A percentile compares a stretch with the other conserved stretches of the same genome.
phyloP scores from a whole-genome alignment of 1,140 invertebrate genomes.

The Gonioctena quinquepunctata region DNA sequence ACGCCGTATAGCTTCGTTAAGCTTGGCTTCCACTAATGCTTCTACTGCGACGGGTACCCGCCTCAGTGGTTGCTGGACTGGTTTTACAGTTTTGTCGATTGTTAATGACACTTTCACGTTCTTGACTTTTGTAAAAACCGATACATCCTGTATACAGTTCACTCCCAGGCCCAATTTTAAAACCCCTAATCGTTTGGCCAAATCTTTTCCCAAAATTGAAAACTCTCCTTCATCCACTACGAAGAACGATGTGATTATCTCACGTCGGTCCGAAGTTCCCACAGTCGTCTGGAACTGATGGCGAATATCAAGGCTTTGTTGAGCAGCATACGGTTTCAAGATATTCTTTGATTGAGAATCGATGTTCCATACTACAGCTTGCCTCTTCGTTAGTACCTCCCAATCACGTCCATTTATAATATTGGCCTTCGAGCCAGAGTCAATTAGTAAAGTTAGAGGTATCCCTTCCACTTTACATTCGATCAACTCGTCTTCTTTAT shows the following conservation, averaged over 20 bases:
- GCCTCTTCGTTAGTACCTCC: conserved; percentile 8
- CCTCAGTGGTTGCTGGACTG: conserved; percentile 38
- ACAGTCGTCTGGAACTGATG: conserved; percentile 11
- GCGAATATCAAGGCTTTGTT: not conserved
- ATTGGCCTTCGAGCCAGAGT: conserved; percentile 27
- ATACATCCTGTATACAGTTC: conserved; percentile 6
- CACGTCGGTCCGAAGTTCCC: not conserved
- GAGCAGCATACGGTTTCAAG: conserved; percentile 3
- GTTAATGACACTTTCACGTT: conserved; percentile 38
- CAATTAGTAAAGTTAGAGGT: conserved; percentile 30
- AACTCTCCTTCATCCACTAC: conserved; percentile 20
- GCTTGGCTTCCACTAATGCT: conserved; percentile 29
- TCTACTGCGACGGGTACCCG: conserved; percentile 35
- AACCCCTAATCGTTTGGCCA: conserved; percentile 14
- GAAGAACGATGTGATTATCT: conserved; percentile 18
- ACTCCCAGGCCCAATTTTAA: conserved; percentile 20
- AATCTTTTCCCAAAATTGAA: conserved; percentile 25
- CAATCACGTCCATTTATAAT: conserved; percentile 21
- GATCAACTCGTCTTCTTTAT: too few relatives aligned
- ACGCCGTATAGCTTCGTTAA: conserved; percentile 29
- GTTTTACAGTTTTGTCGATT: too few relatives aligned
- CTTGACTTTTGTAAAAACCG: conserved; percentile 38
- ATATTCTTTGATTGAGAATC: not conserved
- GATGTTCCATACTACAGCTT: conserved; percentile 14
- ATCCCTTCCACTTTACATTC: too few relatives aligned